Conservation (phyloP, 2,888 invertebrate genomes). For the Acheta domesticus region DNA sequence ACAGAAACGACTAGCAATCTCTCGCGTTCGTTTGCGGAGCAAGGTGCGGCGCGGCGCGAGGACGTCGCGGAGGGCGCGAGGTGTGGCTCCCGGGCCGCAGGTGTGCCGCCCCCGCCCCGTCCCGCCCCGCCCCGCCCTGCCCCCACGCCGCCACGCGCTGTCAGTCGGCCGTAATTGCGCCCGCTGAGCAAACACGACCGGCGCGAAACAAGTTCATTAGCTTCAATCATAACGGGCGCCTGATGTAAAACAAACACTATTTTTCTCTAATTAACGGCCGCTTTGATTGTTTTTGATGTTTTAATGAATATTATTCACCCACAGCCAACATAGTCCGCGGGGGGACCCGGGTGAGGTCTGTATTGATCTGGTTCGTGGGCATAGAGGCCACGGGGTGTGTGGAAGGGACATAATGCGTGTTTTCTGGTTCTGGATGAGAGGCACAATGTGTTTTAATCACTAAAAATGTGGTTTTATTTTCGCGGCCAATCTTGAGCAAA, state of each 20-base stretch:
- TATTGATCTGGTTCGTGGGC: background rate
- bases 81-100: background rate
- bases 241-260: conserved; percentile 18
- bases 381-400: too few relatives aligned
- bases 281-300: conserved; percentile 18
- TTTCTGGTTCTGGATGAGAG: too few relatives aligned
- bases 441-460: too few relatives aligned
- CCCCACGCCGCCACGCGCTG: background rate
- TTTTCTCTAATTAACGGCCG: conserved; percentile 18
- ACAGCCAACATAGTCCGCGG: background rate
- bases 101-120: background rate
- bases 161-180: background rate
- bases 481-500: too few relatives aligned
- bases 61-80: too few relatives aligned
- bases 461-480: too few relatives aligned
- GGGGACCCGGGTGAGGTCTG: background rate
- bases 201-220: conserved; percentile 1
- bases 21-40: too few relatives aligned
- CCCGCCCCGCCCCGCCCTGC: background rate
- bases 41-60: too few relatives aligned
- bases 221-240: conserved; percentile 18
- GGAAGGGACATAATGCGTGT: too few relatives aligned
- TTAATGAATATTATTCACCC: conserved; percentile 1
- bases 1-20: too few relatives aligned
- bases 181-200: conserved; percentile 1